phyloP scores from a whole-genome alignment of 2,888 invertebrate species.

The Stictocephala bisonia region DNA sequence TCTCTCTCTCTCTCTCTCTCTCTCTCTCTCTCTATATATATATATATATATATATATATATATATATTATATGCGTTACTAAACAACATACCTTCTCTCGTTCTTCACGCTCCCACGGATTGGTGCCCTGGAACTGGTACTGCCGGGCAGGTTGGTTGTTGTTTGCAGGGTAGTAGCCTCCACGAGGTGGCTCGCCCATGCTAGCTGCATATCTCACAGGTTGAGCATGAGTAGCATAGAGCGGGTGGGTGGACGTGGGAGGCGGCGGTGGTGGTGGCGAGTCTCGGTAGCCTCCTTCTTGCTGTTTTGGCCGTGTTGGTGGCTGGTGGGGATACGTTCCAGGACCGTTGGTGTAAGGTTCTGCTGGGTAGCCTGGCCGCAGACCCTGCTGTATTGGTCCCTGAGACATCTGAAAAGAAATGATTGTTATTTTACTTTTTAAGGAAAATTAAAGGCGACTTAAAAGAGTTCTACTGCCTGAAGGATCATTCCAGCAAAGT shows the following conservation, averaged over 20 bases:
- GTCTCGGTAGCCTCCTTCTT: constrained; percentile 46
- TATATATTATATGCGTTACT: too few relatives aligned
- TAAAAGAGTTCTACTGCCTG: too few relatives aligned
- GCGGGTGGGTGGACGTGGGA: constrained; percentile 77
- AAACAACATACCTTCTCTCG: constrained; percentile 74
- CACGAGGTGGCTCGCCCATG: constrained; percentile 67
- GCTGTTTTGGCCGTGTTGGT: neutral
- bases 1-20: too few relatives aligned
- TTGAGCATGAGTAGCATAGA: constrained; percentile 65
- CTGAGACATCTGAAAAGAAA: constrained; percentile 25
- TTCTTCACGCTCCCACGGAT: constrained; percentile 95
- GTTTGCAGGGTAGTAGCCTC: constrained; percentile 74
- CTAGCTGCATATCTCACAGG: constrained; percentile 74
- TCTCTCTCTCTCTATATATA: too few relatives aligned
- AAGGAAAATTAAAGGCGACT: too few relatives aligned
- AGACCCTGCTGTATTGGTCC: constrained; percentile 50
- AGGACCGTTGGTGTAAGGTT: constrained; percentile 53
- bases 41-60: too few relatives aligned
- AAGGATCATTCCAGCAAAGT: too few relatives aligned
- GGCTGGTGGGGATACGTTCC: neutral
- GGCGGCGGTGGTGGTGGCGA: constrained; percentile 74
- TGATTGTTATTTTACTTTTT: neutral
- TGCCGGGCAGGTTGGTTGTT: constrained; percentile 65
- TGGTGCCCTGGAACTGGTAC: constrained; percentile 68
- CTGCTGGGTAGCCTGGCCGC: constrained; percentile 47